Evolutionary conservation across 2,797 vertebrate species (phyloP).

Genomic region (Urocyon cinereoargenteus): DNA sequence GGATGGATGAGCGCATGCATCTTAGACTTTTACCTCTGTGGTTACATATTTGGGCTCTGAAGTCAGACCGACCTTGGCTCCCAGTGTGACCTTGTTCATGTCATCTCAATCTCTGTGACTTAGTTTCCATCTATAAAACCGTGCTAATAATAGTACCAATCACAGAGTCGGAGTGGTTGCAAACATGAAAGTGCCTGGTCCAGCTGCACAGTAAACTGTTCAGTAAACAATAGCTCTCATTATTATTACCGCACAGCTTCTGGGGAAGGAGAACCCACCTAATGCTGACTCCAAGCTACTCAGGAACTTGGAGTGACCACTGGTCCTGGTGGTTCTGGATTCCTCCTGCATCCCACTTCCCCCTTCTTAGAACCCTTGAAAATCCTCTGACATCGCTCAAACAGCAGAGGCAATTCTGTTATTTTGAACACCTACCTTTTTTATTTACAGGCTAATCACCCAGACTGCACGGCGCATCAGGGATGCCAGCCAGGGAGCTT

Average conservation of each 20-base stretch:
- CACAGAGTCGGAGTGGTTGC: neutral
- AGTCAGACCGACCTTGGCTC: neutral
- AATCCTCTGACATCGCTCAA: neutral
- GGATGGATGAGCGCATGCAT: neutral
- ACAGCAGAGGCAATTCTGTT: neutral
- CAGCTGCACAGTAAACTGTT: neutral
- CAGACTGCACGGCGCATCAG: fast-evolving
- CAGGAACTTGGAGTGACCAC: neutral
- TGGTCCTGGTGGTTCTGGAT: neutral
- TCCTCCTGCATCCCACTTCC: neutral
- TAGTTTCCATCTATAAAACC: neutral
- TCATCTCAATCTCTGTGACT: neutral
- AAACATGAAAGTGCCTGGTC: neutral
- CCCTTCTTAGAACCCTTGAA: neutral
- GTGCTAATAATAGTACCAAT: neutral
- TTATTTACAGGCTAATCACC: neutral
- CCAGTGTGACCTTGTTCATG: neutral
- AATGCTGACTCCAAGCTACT: fast-evolving
- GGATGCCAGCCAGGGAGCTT: neutral
- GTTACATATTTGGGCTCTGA: neutral
- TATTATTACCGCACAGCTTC: neutral
- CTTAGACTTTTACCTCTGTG: neutral
- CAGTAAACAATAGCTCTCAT: neutral
- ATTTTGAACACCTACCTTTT: neutral
- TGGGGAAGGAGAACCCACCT: neutral